Conservation (phyloP, 2,113 vertebrate genomes). For the Lagopus leucura region DNA sequence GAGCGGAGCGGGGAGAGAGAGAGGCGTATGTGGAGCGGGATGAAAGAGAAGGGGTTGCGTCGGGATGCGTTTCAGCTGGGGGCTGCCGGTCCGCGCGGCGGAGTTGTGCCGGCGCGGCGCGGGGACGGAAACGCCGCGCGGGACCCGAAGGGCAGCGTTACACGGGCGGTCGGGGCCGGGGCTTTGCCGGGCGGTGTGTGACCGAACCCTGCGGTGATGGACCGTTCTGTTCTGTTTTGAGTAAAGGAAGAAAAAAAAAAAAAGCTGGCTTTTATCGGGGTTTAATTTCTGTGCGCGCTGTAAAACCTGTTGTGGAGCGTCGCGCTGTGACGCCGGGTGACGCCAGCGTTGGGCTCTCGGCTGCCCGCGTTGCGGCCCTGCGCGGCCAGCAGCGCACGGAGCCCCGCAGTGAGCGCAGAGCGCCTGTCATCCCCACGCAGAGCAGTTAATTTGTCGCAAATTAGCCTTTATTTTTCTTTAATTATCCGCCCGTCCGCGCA, state of each 20-base stretch:
- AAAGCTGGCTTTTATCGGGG: conserved; percentile 78
- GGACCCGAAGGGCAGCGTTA: no score
- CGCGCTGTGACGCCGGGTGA: neutral
- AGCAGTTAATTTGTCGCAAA: conserved; percentile 41
- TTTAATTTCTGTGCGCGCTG: conserved; percentile 77
- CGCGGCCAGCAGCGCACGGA: neutral
- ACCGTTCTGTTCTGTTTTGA: no score
- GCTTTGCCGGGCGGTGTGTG: no score
- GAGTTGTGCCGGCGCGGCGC: no score
- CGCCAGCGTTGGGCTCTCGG: no score
- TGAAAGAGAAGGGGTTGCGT: conserved; percentile 72
- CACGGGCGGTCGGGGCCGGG: no score
- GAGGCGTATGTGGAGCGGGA: conserved; percentile 70
- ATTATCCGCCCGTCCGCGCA: neutral
- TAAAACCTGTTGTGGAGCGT: conserved; percentile 81
- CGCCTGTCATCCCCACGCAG: neutral
- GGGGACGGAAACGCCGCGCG: no score
- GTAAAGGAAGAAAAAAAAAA: conserved; percentile 12
- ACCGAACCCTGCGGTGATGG: no score
- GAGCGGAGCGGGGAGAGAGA: conserved; percentile 71
- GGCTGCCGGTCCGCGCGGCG: conserved; percentile 41
- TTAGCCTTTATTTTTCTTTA: neutral
- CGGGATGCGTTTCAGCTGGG: conserved; percentile 70
- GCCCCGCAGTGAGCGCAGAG: neutral
- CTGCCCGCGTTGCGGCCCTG: neutral